A percentile compares a stretch with the other conserved stretches of the same genome.
These are phyloP conservation scores for Pipistrellus pygmaeus DNA, from an alignment of 2,797 vertebrate genomes.

Conservation along the genomic window DNA sequence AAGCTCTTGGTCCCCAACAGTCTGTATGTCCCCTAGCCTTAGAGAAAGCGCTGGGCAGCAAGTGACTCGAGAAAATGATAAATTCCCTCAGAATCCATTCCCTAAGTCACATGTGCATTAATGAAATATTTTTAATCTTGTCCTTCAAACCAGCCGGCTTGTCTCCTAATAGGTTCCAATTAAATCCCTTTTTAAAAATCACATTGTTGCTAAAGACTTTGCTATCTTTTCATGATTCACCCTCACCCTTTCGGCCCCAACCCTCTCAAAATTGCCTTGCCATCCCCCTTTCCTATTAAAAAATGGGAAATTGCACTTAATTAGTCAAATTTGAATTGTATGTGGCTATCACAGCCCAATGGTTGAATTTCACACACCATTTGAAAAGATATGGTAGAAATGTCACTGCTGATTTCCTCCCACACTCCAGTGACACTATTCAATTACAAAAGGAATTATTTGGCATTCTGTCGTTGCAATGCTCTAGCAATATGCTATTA, in stretches of 20 bases:
- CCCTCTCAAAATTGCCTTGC: conserved; percentile 71
- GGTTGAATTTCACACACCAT: conserved; percentile 87
- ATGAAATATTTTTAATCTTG: conserved; percentile 84
- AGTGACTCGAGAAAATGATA: neutral
- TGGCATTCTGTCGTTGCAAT: conserved; percentile 53
- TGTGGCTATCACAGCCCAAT: conserved; percentile 76
- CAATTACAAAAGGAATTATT: conserved; percentile 82
- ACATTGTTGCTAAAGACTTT: conserved; percentile 69
- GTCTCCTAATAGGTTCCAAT: conserved; percentile 82
- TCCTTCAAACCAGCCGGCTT: conserved; percentile 74
- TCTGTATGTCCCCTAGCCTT: neutral
- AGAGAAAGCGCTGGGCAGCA: neutral
- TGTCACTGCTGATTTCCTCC: conserved; percentile 65
- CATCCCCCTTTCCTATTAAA: conserved; percentile 74
- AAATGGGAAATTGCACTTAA: conserved; percentile 82
- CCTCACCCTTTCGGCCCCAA: neutral
- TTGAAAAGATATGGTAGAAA: conserved; percentile 79
- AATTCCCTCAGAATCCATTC: conserved; percentile 1
- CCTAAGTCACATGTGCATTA: conserved; percentile 59
- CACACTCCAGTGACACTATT: conserved; percentile 75
- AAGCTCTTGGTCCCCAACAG: neutral
- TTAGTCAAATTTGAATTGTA: conserved; percentile 81
- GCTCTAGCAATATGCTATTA: conserved; percentile 79
- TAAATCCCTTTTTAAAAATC: conserved; percentile 80
- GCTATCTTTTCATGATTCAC: conserved; percentile 47